phyloP scores from a whole-genome alignment of 2,113 vertebrate genomes.

The Syrrhaptes paradoxus region DNA sequence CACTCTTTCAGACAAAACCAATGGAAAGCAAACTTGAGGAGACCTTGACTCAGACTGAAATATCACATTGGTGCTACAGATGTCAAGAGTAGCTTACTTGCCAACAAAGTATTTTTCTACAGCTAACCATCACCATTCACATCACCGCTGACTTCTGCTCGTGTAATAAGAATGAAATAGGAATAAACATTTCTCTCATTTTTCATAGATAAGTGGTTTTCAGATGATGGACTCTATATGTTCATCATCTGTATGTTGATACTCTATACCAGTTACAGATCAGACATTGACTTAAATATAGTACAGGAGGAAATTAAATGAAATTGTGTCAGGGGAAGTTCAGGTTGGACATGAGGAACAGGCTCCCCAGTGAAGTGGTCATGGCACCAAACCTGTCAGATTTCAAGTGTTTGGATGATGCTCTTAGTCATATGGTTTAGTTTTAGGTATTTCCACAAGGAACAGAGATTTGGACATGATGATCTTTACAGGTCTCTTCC shows the following conservation, averaged over 20 bases:
- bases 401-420: not conserved
- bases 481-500: not conserved
- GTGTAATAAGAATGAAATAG: not conserved
- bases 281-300: not conserved
- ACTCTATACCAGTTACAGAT: not conserved
- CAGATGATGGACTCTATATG: not conserved
- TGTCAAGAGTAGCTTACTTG: not conserved
- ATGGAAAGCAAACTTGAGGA: not conserved
- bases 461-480: not conserved
- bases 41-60: not conserved
- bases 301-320: not conserved
- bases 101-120: not conserved
- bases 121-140: not conserved
- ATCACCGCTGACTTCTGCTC: not conserved
- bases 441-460: not conserved
- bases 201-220: not conserved
- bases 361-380: not conserved
- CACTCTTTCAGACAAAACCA: not conserved
- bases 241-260: no score
- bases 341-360: not conserved
- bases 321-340: not conserved
- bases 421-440: not conserved
- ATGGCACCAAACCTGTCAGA: not conserved
- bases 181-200: not conserved
- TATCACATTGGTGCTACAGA: not conserved